Evolutionary conservation across 2,113 vertebrate species (phyloP).

Genomic region (Corvus hawaiiensis): DNA sequence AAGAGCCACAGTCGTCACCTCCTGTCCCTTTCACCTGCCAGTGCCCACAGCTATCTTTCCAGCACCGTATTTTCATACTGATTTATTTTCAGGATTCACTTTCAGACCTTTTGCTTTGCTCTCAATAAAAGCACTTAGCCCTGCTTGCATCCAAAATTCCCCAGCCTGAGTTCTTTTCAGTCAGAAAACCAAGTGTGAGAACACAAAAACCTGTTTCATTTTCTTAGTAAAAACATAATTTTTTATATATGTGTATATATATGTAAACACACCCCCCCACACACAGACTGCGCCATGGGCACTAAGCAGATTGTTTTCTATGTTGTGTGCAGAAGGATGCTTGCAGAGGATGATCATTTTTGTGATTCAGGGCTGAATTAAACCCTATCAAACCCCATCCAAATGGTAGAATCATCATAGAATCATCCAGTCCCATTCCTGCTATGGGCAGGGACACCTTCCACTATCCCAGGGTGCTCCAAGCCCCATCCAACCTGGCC

Average conservation of each 20-base stretch:
- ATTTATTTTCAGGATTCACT: neutral
- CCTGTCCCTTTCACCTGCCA: neutral
- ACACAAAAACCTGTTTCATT: neutral
- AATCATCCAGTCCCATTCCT: neutral
- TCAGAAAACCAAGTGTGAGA: neutral
- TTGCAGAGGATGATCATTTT: neutral
- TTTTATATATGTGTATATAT: too few relatives aligned
- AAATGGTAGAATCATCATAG: rapidly evolving
- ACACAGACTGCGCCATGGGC: neutral
- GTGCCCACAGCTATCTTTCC: neutral
- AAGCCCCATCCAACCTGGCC: rapidly evolving
- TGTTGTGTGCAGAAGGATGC: neutral
- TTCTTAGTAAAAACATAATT: neutral
- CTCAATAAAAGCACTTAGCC: neutral
- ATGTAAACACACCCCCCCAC: too few relatives aligned
- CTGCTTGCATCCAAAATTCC: neutral
- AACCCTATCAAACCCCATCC: neutral
- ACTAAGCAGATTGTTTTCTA: neutral
- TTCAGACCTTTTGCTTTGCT: neutral
- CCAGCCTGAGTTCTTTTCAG: neutral
- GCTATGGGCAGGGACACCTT: neutral
- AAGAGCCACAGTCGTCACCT: neutral
- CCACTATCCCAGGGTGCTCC: neutral
- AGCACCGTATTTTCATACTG: too few relatives aligned
- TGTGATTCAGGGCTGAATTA: neutral